Conservation (phyloP, 2,888 invertebrate genomes). For the Athalia cordata region DNA sequence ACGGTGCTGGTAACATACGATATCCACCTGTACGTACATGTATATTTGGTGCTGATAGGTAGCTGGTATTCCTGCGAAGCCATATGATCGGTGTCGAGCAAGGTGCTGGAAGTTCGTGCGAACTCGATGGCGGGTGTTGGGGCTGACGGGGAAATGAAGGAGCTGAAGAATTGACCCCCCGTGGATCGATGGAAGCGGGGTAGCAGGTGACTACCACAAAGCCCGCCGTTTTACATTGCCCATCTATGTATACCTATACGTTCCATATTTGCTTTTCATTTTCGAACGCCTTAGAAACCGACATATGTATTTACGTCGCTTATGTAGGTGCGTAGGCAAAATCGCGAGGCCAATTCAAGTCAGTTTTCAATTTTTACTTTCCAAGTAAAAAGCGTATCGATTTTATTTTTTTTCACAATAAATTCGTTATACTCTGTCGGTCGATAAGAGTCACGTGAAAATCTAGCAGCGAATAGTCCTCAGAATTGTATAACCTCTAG, state of each 20-base stretch:
- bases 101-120: conserved; percentile 16
- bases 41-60: conserved; percentile 39
- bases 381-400: too few relatives aligned
- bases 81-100: conserved; percentile 54
- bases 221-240: conserved; percentile 4
- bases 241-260: neutral
- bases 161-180: conserved; percentile 2
- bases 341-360: too few relatives aligned
- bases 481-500: too few relatives aligned
- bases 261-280: neutral
- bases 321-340: too few relatives aligned
- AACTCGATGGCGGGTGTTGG: neutral
- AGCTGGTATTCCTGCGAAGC: conserved; percentile 56
- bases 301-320: neutral
- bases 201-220: conserved; percentile 40
- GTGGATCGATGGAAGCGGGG: conserved; percentile 39
- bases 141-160: neutral
- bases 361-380: too few relatives aligned
- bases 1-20: too few relatives aligned
- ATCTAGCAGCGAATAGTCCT: too few relatives aligned
- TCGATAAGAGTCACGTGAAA: too few relatives aligned
- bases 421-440: too few relatives aligned
- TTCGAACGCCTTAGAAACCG: neutral
- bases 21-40: neutral
- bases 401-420: too few relatives aligned